Evolutionary conservation across 2,113 vertebrate genomes (phyloP), one percentile per base, ranked within the genome.

Genomic region (Toxotes chatareus): DNA sequence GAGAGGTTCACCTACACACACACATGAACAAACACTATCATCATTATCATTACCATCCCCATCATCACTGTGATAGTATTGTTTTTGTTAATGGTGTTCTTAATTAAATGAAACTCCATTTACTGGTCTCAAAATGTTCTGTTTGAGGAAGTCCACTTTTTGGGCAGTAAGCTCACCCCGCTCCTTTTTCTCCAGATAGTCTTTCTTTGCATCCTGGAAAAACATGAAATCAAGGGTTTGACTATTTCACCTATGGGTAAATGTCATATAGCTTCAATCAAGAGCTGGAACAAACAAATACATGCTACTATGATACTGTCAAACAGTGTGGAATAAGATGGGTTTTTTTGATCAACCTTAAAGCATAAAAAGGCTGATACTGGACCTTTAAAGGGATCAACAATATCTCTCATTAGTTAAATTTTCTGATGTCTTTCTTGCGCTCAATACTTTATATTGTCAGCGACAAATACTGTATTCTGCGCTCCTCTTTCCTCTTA

Each of bases 91-190:
- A 60, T 49, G 17, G 3, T 64, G 23, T 19, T 70, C 1, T 59
- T n/a, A 11, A 34, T 53, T 0, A 8, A 8, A 9, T 38, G 19
- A 5, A 57, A n/a, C 1, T 31, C 1, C 21, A 56, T 47, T 90
- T 95, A 98, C 98, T 95, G 90, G 95, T 86, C 88, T 94, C 21
- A 97, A 84, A 51, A 99, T 80, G 47, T 89, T 93, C 31, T 94
- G 82, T 76, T 93, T 95, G 8, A 98, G 90, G 38, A 77, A 92
- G 44, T 92, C 92, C 4, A 89, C 91, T 88, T 92, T 97, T 90
- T 99, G 98, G 40, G 89, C 62, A 4, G 95, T 56, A 36, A 99
- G 96, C 13, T 97, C 94, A 4, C 98, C 98, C 70, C 85, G 93
- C 8, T 96, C 95, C 81, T 92, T 96, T 88, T 89, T 96, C 3